phyloP scores from a whole-genome alignment of 1,140 invertebrate species.

The Drosophila murphyi region DNA sequence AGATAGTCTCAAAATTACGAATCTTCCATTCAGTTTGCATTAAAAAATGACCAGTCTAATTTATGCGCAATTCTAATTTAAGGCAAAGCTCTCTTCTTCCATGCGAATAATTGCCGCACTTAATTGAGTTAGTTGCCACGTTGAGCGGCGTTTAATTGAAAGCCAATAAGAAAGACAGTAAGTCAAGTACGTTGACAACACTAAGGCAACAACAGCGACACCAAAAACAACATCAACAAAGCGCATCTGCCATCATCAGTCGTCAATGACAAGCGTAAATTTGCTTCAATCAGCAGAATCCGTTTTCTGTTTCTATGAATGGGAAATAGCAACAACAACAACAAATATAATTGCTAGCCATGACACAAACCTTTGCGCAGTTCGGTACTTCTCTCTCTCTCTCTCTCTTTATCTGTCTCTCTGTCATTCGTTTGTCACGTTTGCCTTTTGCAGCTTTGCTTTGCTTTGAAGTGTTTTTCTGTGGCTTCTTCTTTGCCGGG shows the following conservation, averaged over 20 bases:
- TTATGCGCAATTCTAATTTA: constrained; percentile 22
- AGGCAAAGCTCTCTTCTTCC: no score
- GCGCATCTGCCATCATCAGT: neutral
- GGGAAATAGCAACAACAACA: neutral
- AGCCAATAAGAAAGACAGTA: constrained; percentile 46
- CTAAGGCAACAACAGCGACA: neutral
- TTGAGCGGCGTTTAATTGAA: constrained; percentile 43
- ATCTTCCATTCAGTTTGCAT: no score
- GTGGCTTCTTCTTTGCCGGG: constrained; percentile 53
- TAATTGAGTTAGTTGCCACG: constrained; percentile 36
- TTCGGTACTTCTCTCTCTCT: neutral
- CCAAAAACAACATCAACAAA: constrained; percentile 10
- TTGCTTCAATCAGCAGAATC: constrained; percentile 4
- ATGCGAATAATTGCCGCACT: neutral
- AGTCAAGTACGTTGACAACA: constrained; percentile 34
- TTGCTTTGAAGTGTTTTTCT: constrained; percentile 63
- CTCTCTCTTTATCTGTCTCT: constrained; percentile 1
- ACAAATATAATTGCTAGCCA: constrained; percentile 7
- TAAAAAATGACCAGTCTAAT: no score
- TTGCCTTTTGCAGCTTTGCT: constrained; percentile 3
- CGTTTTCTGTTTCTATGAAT: neutral
- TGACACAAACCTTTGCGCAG: constrained; percentile 36
- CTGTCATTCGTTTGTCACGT: constrained; percentile 6
- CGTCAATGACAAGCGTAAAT: constrained; percentile 13
- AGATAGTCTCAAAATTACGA: no score